A percentile compares a stretch with the other conserved stretches of the same genome.
These are phyloP conservation scores for Drosophila siamana DNA, from an alignment of 2,888 invertebrate species.

Conservation along the genomic window DNA sequence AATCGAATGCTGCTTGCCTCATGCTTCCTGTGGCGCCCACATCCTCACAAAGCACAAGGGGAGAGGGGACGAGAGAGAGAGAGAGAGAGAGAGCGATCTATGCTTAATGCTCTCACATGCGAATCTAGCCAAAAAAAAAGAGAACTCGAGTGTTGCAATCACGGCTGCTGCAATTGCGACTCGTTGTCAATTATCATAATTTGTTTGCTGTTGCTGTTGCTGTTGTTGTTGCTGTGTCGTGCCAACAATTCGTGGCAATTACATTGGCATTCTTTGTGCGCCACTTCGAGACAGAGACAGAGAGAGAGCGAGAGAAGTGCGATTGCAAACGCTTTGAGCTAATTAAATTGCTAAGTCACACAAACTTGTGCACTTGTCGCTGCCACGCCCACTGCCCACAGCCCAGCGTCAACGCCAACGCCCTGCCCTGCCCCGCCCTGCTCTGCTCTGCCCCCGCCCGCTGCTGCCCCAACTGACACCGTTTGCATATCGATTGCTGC, in stretches of 20 bases:
- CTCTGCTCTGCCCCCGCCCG: conserved; percentile 27
- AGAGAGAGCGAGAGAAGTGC: conserved; percentile 1
- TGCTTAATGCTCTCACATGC: conserved; percentile 23
- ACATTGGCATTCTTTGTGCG: conserved; percentile 51
- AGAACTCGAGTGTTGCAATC: conserved; percentile 43
- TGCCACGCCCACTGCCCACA: conserved; percentile 34
- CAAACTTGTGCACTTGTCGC: conserved; percentile 58
- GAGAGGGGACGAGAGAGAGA: neutral
- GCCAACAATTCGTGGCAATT: conserved; percentile 64
- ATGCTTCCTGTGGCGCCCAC: conserved; percentile 54
- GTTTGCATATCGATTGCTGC: conserved; percentile 25
- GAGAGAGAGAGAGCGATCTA: conserved; percentile 2
- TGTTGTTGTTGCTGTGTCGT: conserved; percentile 34
- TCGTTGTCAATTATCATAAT: conserved; percentile 71
- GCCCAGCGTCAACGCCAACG: conserved; percentile 34
- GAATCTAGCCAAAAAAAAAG: neutral
- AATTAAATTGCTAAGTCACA: conserved; percentile 62
- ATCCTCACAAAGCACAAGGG: conserved; percentile 21
- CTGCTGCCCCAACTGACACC: conserved; percentile 4
- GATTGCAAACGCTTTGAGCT: conserved; percentile 34
- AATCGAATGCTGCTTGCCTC: neutral
- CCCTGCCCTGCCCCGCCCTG: conserved; percentile 30
- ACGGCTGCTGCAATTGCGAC: conserved; percentile 34
- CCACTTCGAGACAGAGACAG: conserved; percentile 5
- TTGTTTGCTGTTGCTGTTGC: conserved; percentile 24